phyloP scores from a whole-genome alignment of 2,113 vertebrate genomes.

The Alosa alosa region DNA sequence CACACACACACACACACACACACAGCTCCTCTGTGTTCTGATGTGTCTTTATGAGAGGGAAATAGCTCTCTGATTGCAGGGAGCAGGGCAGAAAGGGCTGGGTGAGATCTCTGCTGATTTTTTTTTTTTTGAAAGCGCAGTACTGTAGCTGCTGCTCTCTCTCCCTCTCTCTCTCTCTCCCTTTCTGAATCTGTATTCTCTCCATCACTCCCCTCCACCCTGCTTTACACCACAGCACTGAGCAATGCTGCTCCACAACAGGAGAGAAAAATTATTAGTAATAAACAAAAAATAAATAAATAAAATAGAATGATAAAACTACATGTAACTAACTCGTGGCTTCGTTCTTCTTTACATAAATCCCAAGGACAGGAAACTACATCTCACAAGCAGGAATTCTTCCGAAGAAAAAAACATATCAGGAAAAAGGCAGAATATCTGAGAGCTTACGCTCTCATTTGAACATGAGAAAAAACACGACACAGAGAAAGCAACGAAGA shows the following conservation, averaged over 20 bases:
- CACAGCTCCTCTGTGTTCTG: conserved; percentile 6
- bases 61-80: conserved; percentile 12
- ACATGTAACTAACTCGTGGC: not conserved
- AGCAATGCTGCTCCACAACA: conserved; percentile 41
- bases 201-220: conserved; percentile 45
- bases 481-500: not conserved
- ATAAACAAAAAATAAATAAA: conserved; percentile 23
- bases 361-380: not conserved
- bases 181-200: conserved; percentile 53
- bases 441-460: conserved; percentile 6
- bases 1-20: conserved; percentile 11
- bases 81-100: not conserved
- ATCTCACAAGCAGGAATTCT: not conserved
- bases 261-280: not conserved
- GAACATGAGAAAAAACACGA: conserved; percentile 1
- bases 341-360: not conserved
- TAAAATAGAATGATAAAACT: not conserved
- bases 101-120: conserved; percentile 18
- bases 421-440: conserved; percentile 14
- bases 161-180: conserved; percentile 19
- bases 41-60: conserved; percentile 26
- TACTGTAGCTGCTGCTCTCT: conserved; percentile 8
- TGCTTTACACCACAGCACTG: conserved; percentile 38
- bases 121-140: conserved; percentile 25
- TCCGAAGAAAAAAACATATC: not conserved